These are phyloP conservation scores for Enteromius paludinosus DNA, from an alignment of 2,797 vertebrate genomes.

Conservation along the genomic window DNA sequence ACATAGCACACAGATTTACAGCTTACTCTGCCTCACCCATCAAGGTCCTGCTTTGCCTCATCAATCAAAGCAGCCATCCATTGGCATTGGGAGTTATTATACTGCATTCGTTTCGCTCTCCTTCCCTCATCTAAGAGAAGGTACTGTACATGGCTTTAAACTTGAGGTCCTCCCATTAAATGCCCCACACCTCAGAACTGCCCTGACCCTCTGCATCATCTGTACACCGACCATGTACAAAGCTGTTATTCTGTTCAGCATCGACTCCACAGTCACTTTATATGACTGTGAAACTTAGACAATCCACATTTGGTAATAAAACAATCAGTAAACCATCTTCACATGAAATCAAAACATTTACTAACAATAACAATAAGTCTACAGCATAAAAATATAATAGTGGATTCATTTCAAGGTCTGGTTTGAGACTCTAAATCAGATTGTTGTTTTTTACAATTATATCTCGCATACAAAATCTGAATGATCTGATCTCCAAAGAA, in stretches of 20 bases:
- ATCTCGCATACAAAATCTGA: neutral
- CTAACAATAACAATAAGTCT: neutral
- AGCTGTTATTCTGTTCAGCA: neutral
- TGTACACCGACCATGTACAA: neutral
- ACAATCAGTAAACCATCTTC: neutral
- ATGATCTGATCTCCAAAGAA: neutral
- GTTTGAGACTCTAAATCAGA: neutral
- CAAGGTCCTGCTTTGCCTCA: constrained; percentile 45
- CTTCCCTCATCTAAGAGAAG: constrained; percentile 29
- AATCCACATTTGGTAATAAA: neutral
- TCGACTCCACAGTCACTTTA: neutral
- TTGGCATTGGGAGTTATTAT: constrained; percentile 35
- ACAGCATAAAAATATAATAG: neutral
- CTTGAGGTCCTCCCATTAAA: neutral
- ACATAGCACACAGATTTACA: constrained; percentile 43
- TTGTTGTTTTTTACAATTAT: neutral
- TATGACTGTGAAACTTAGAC: neutral
- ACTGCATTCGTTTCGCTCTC: constrained; percentile 8
- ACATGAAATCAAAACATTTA: neutral
- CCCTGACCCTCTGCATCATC: constrained; percentile 11
- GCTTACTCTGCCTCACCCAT: constrained; percentile 28
- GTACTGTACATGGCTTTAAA: constrained; percentile 24
- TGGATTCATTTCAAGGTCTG: neutral
- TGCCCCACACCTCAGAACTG: neutral
- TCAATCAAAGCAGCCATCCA: constrained; percentile 49